Conservation (phyloP, 2,797 vertebrate genomes). For the Enteromius treurensis region DNA sequence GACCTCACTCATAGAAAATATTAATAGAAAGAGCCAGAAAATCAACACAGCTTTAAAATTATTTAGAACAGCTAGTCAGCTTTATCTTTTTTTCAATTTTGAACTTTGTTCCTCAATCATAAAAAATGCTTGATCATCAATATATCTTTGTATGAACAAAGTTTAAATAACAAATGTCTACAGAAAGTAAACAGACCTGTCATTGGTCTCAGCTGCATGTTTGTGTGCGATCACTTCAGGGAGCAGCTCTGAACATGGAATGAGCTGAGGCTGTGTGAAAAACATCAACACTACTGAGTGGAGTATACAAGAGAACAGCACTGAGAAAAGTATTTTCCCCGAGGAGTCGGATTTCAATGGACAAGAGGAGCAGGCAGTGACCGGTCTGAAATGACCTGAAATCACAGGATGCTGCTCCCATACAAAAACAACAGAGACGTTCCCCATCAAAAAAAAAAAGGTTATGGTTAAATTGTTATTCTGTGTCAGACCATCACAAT, state of each 20-base stretch:
- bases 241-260: constrained; percentile 74
- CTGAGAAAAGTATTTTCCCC: constrained; percentile 9
- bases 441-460: not conserved
- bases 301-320: not conserved
- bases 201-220: constrained; percentile 8
- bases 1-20: not conserved
- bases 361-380: not conserved
- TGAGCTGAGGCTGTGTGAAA: constrained; percentile 66
- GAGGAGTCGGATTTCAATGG: not conserved
- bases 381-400: not conserved
- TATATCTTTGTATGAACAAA: not conserved
- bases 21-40: not conserved
- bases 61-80: not conserved
- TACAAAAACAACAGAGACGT: constrained; percentile 2
- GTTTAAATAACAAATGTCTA: not conserved
- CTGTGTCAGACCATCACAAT: constrained; percentile 33
- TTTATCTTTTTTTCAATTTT: not conserved
- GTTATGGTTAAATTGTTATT: constrained; percentile 12
- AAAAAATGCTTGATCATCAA: not conserved
- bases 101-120: not conserved
- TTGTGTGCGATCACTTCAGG: constrained; percentile 61
- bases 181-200: constrained; percentile 42
- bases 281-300: not conserved
- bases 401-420: constrained; percentile 39
- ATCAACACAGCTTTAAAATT: not conserved